A percentile compares a stretch with the other conserved stretches of the same genome.
phyloP scores from a whole-genome alignment of 2,888 invertebrate genomes.

The Atethmia centrago region DNA sequence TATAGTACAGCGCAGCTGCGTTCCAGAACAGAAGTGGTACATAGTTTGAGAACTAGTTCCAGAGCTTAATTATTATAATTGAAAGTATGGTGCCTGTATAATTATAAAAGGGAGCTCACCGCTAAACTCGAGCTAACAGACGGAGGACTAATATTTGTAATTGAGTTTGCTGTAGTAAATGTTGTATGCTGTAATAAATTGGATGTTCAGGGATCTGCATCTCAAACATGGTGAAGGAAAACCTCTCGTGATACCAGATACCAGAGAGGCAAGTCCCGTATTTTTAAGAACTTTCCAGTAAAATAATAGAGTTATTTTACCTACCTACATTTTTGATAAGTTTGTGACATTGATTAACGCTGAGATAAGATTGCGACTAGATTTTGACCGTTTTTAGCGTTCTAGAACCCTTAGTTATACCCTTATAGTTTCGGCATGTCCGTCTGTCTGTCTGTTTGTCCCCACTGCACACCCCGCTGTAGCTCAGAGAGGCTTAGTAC shows the following conservation, averaged over 20 bases:
- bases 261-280: neutral
- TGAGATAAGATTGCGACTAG: neutral
- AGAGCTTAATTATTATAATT: conserved; percentile 39
- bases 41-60: conserved; percentile 25
- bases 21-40: conserved; percentile 19
- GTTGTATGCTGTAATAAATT: neutral
- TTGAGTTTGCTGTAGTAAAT: conserved; percentile 26
- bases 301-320: neutral
- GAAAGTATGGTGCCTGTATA: conserved; percentile 29
- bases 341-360: neutral
- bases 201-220: neutral
- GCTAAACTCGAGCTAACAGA: conserved; percentile 19
- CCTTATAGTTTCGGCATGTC: too few species aligned
- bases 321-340: neutral
- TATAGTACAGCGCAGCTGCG: conserved; percentile 13
- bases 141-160: conserved; percentile 24
- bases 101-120: conserved; percentile 45
- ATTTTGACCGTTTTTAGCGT: neutral
- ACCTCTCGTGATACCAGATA: neutral
- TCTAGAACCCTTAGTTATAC: too few species aligned
- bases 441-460: too few species aligned
- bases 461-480: too few species aligned
- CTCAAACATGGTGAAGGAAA: neutral
- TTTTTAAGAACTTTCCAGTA: neutral
- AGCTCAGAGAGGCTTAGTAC: too few species aligned